Base-by-base conservation (phyloP, 2,113 vertebrate genomes). In the Lepus americanus region DNA sequence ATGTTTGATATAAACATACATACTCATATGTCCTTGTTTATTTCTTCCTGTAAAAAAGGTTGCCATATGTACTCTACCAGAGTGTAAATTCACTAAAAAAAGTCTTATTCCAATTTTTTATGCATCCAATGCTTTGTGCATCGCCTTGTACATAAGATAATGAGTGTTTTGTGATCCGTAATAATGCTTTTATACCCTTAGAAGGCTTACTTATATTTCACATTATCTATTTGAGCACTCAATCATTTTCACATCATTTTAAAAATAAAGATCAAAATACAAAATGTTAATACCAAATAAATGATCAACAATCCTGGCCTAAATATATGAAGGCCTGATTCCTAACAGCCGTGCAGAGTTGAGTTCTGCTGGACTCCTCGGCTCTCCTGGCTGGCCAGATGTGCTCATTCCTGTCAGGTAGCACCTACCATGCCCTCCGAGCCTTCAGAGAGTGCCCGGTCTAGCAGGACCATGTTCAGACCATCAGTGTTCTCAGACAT, bases 181-280 rank as follows among this genome's bases (percentile, higher is more conserved):
- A 59, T 73, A 55, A 94, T 64, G 87, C 67, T 88, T 74, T 63
- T 19, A 36, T 51, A 63, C 7, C 11, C 33, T 82, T 25, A 88
- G 74, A 92, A n/a, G 25, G 4, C 44, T 95, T 64, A 27, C 39
- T 59, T 49, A 27, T 64, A 27, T 69, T 20, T 7, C 4, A 78
- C 20, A 27, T 23, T 64, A 66, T 27, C 23, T 91, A 77, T 9
- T 49, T 67, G 92, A 72, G 29, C 23, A 80, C 23, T 61, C 25
- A 78, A 87, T n/a, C 10, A 61, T 64, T 93, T 92, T 89, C 29
- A 83, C 27, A 22, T 69, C 87, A 36, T 1, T 39, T 77, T 64
- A 9, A 14, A 64, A 64, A 53, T 39, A 77, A 95, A 91, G 29
- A 3, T 86, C 67, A 89, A 95, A 16, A 82, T 93, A 74, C 83